phyloP scores from a whole-genome alignment of 2,113 vertebrate genomes.

The Calyptommatus sinebrachiatus region DNA sequence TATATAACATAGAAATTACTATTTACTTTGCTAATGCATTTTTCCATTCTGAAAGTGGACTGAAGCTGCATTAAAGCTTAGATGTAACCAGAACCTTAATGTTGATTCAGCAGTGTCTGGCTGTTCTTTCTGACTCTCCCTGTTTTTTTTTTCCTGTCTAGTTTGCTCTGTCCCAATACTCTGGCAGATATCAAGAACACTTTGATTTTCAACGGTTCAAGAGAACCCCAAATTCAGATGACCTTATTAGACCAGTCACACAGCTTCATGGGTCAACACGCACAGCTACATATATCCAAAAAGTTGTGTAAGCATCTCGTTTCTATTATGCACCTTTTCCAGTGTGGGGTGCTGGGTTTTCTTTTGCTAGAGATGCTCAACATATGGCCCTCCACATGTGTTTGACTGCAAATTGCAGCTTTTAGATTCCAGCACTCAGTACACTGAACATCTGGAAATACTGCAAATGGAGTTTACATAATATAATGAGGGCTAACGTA shows the following conservation, averaged over 20 bases:
- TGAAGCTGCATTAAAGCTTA: no score
- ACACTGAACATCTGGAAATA: no score
- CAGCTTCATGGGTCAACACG: slow-evolving; percentile 34
- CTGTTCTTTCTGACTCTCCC: background rate
- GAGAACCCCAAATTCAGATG: background rate
- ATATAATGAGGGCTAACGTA: no score
- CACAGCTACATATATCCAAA: slow-evolving; percentile 52
- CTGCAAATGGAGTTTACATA: no score
- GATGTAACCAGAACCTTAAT: no score
- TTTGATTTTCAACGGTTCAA: slow-evolving; percentile 53
- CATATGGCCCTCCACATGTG: no score
- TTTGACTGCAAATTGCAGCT: no score
- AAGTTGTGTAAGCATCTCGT: slow-evolving; percentile 51
- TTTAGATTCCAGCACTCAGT: no score
- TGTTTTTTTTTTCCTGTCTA: slow-evolving; percentile 17
- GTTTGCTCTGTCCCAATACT: slow-evolving; percentile 64
- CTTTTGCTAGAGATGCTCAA: no score
- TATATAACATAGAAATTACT: no score
- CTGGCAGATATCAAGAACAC: slow-evolving; percentile 9
- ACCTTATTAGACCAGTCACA: slow-evolving; percentile 13
- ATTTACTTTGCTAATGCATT: no score
- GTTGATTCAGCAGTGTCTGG: background rate
- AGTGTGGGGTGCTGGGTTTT: background rate
- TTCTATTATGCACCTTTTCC: background rate
- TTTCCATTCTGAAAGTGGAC: no score